phyloP scores from a whole-genome alignment of 2,113 vertebrate genomes.

The Prionailurus bengalensis region DNA sequence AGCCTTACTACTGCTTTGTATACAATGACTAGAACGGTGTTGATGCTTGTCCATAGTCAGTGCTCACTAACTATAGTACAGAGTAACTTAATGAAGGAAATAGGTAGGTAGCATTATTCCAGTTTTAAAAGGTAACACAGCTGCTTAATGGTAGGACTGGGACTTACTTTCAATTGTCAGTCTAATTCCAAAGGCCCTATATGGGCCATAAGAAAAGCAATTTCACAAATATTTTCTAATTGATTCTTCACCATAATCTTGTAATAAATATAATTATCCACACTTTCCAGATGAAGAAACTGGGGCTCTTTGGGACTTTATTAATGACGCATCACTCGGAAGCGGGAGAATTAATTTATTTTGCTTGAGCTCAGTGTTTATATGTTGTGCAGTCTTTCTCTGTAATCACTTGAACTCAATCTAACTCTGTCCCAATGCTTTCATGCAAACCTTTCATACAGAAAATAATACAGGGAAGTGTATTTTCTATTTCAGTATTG shows the following conservation, averaged over 20 bases:
- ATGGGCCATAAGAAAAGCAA: not conserved
- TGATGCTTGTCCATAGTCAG: not conserved
- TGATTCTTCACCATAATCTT: not conserved
- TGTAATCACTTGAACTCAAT: not conserved
- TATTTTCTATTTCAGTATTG: not conserved
- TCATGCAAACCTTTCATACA: not conserved
- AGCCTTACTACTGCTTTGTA: not conserved
- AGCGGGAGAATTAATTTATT: not conserved
- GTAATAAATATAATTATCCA: not conserved
- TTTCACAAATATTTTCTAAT: conserved; percentile 25
- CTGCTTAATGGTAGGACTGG: not conserved
- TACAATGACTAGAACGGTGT: not conserved
- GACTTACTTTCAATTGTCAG: not conserved
- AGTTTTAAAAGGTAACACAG: not conserved
- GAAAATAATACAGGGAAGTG: not conserved
- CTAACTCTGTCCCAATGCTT: not conserved
- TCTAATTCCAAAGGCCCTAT: not conserved
- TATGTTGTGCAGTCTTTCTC: not conserved
- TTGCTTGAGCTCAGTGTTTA: not conserved
- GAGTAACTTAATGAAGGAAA: not conserved
- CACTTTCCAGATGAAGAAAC: not conserved
- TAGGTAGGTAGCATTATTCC: not conserved
- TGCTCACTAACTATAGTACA: not conserved
- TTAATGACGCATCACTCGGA: not conserved
- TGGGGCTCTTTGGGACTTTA: conserved; percentile 11